Evolutionary conservation across 2,888 invertebrate genomes (phyloP), one percentile per base, ranked within the genome.

Genomic region (Diloba caeruleocephala): DNA sequence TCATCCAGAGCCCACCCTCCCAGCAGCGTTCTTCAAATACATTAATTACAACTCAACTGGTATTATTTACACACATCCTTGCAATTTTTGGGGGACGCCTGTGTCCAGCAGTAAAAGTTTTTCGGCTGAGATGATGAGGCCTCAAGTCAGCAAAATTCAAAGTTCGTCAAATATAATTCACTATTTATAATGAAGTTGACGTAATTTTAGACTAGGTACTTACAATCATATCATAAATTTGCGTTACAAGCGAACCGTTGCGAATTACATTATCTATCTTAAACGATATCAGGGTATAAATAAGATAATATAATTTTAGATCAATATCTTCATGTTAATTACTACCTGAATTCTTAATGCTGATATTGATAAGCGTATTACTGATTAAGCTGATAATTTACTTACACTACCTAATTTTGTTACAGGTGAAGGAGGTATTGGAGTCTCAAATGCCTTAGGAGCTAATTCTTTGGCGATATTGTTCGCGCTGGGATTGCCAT

Each of bases 401-500:
- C 36, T 2, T 49, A 42, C 38, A 25, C 36, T 37, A 42, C 8
- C 17, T 77, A 3, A 1, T 29, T 69, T 73, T 74, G 61, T 90
- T 92, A 32, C 79, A 97, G 97, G 97, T 61, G 95, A 97, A 84
- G 97, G 96, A 9, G 96, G 96, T 17, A 97, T 98, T 92, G 98
- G 97, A 0, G 96, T 98, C 14, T 97, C 97, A 5, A 98, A 98
- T 76, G 96, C 97, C 0, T 85, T 98, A 7, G 98, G 98, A 0
- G 97, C 97, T 0, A 98, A 98, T 79, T 97, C 97, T 0, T 90
- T 98, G 79, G 97, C 98, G 52, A 97, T 98, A 48, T 88, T 98
- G 1, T 94, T 98, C 41, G 97, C 98, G 1, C 88, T 98, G 32
- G 97, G 97, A 1, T 82, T 97, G 15, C 98, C 98, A 0, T 98